Evolutionary conservation across 1,140 invertebrate species (phyloP).

Genomic region (Dolichoris vasculosae): DNA sequence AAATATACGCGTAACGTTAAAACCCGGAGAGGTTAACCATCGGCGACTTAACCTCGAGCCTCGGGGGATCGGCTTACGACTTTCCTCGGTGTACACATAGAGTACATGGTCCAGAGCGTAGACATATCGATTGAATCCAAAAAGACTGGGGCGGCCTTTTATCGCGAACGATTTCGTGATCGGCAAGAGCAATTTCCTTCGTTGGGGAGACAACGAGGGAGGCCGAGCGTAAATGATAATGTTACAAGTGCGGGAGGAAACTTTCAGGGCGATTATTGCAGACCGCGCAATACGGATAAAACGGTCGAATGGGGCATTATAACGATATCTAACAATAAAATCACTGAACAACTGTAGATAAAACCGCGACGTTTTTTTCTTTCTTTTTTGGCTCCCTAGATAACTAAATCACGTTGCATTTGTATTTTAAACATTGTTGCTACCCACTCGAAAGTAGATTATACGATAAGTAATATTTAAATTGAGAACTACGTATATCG

Average conservation of each 20-base stretch:
- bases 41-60: background rate
- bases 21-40: background rate
- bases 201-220: background rate
- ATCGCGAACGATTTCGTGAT: background rate
- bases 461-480: background rate
- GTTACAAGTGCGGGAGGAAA: background rate
- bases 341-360: background rate
- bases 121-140: constrained; percentile 32
- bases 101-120: constrained; percentile 20
- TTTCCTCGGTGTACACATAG: constrained; percentile 31
- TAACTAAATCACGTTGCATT: background rate
- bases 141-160: background rate
- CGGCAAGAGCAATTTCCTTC: too few species aligned
- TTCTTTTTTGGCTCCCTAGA: background rate
- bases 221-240: background rate
- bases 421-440: background rate
- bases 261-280: background rate
- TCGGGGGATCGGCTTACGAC: background rate
- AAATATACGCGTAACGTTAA: background rate
- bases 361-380: background rate
- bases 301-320: background rate
- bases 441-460: background rate
- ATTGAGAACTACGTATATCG: background rate
- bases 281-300: background rate
- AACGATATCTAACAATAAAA: background rate